Conservation (phyloP, 1,140 invertebrate genomes). For the Nasonia longicornis region DNA sequence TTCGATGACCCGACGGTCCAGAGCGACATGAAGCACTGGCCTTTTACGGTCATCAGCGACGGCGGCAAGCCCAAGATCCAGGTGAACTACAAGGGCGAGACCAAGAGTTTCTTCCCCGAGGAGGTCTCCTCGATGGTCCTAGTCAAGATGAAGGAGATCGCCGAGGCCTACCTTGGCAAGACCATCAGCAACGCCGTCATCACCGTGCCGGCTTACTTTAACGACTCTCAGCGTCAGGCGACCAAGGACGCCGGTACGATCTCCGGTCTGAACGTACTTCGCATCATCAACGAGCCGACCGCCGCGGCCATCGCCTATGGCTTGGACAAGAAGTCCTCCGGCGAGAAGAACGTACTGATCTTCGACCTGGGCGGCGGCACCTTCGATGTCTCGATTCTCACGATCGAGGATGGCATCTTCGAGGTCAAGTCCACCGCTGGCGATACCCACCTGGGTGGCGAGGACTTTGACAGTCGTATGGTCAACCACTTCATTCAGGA, state of each 20-base stretch:
- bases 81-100: constrained; percentile 71
- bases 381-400: constrained; percentile 76
- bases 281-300: constrained; percentile 85
- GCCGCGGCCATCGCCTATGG: constrained; percentile 78
- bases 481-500: constrained; percentile 78
- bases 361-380: constrained; percentile 74
- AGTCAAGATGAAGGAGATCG: constrained; percentile 78
- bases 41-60: constrained; percentile 78
- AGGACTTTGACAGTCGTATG: constrained; percentile 80
- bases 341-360: constrained; percentile 65
- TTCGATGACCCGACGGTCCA: constrained; percentile 78
- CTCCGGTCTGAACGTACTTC: constrained; percentile 76
- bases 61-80: constrained; percentile 78
- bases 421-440: constrained; percentile 80
- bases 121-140: constrained; percentile 69
- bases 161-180: constrained; percentile 72
- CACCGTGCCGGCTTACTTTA: constrained; percentile 72
- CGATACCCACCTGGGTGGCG: constrained; percentile 85
- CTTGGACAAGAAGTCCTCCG: constrained; percentile 72
- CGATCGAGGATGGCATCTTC: constrained; percentile 78
- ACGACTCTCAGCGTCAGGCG: constrained; percentile 90
- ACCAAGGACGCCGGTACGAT: constrained; percentile 79
- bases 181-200: constrained; percentile 65
- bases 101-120: constrained; percentile 61
- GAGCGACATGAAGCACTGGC: constrained; percentile 82